A percentile compares a stretch with the other conserved stretches of the same genome.
Evolutionary conservation across 2,113 vertebrate species (phyloP).

Genomic region (Gallinago media): DNA sequence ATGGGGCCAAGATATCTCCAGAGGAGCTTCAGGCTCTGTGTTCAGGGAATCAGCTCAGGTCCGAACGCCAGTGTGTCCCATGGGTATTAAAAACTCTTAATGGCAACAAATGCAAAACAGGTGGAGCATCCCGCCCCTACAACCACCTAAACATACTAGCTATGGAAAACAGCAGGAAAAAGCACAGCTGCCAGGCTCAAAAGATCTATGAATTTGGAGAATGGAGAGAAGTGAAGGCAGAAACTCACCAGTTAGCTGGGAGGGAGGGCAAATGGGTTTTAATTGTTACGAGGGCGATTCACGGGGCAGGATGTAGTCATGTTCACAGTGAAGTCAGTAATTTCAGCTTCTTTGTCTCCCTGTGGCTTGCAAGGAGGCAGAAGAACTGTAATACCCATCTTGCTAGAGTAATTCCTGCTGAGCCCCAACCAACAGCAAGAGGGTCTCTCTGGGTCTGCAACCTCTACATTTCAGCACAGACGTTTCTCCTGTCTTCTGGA

Average conservation of each 20-base stretch:
- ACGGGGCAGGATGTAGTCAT: fast-evolving
- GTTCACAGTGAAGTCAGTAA: neutral
- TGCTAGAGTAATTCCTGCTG: neutral
- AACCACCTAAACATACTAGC: neutral
- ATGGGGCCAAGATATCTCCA: neutral
- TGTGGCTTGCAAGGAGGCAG: neutral
- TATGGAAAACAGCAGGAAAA: neutral
- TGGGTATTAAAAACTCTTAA: neutral
- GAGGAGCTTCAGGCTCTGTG: neutral
- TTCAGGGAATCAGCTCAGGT: neutral
- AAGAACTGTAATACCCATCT: neutral
- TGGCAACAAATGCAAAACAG: neutral
- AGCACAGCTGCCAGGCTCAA: neutral
- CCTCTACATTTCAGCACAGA: neutral
- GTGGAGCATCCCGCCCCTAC: neutral
- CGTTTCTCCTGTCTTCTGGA: neutral
- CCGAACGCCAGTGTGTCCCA: fast-evolving
- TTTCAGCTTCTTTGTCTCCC: neutral
- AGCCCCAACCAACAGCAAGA: neutral
- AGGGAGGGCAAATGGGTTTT: neutral
- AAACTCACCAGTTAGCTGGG: neutral
- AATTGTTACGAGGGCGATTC: neutral
- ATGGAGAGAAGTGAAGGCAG: neutral
- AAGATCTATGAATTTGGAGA: neutral
- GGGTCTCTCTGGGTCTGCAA: neutral